Evolutionary conservation across 2,113 vertebrate genomes (phyloP).

Genomic region (Myiopsitta monachus): DNA sequence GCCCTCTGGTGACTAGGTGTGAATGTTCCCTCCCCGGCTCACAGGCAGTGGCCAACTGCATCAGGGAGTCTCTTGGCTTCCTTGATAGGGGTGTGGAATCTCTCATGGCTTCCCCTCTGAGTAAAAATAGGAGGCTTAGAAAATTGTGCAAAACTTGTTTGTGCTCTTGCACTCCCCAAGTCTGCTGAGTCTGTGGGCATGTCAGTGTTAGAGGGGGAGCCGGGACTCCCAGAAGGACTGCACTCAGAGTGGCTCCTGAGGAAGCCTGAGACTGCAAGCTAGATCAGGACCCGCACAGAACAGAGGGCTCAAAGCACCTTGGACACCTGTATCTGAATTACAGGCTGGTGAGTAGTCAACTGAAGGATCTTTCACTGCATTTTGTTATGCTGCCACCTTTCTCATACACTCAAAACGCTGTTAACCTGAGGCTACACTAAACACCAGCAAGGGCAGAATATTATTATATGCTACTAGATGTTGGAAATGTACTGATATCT

Average conservation of each 20-base stretch:
- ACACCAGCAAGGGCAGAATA: background rate
- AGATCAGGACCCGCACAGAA: background rate
- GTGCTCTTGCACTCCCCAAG: background rate
- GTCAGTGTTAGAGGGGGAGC: background rate
- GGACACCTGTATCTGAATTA: background rate
- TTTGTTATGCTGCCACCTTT: background rate
- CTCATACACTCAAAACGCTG: background rate
- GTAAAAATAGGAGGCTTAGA: background rate
- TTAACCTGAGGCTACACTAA: background rate
- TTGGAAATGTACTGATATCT: background rate
- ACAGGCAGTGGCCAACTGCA: background rate
- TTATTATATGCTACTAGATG: background rate
- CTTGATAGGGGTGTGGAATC: background rate
- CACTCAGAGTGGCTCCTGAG: background rate
- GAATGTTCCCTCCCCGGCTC: background rate
- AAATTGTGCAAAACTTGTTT: background rate
- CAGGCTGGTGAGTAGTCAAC: background rate
- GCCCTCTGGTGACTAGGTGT: background rate
- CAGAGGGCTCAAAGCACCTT: background rate
- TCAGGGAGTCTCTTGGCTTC: background rate
- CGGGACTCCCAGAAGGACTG: rapidly evolving
- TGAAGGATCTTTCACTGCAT: rapidly evolving
- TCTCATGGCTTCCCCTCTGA: background rate
- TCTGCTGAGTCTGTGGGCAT: background rate
- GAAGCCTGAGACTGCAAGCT: background rate